These are phyloP conservation scores for Cyphomyrus discorhynchus DNA, from an alignment of 2,113 vertebrate genomes.

Conservation along the genomic window DNA sequence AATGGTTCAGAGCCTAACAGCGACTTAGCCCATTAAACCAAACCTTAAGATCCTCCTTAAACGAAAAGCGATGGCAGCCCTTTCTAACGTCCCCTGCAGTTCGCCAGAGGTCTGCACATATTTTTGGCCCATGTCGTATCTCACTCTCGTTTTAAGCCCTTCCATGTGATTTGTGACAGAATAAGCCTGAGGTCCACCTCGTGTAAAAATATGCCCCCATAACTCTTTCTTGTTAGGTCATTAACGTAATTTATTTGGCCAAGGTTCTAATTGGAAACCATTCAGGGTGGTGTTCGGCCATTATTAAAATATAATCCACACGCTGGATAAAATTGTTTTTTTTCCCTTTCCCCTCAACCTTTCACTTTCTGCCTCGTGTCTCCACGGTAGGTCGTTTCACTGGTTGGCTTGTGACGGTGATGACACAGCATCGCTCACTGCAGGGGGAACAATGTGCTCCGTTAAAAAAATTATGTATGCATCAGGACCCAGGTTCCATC, in stretches of 20 bases:
- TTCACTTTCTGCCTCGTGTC: neutral
- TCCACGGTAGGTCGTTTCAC: neutral
- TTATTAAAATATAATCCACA: slow-evolving; percentile 19
- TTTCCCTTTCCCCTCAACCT: neutral
- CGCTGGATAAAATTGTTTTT: neutral
- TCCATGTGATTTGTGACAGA: slow-evolving; percentile 14
- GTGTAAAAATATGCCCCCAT: slow-evolving; percentile 23
- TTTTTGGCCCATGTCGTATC: slow-evolving; percentile 9
- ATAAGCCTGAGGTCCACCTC: slow-evolving; percentile 9
- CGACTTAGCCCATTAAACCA: neutral
- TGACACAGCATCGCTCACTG: neutral
- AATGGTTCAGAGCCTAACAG: neutral
- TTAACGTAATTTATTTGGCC: slow-evolving; percentile 33
- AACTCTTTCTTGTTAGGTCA: slow-evolving; percentile 22
- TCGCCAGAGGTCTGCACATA: neutral
- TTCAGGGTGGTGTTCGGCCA: slow-evolving; percentile 17
- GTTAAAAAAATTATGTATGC: neutral
- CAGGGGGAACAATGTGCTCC: neutral
- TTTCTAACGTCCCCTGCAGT: neutral
- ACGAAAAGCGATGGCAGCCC: neutral
- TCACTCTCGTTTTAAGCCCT: slow-evolving; percentile 18
- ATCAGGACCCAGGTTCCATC: neutral
- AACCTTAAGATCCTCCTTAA: neutral
- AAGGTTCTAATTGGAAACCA: slow-evolving; percentile 26
- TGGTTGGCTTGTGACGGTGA: neutral